Conservation (phyloP, 2,888 invertebrate genomes). For the Malthinus flaveolus region DNA sequence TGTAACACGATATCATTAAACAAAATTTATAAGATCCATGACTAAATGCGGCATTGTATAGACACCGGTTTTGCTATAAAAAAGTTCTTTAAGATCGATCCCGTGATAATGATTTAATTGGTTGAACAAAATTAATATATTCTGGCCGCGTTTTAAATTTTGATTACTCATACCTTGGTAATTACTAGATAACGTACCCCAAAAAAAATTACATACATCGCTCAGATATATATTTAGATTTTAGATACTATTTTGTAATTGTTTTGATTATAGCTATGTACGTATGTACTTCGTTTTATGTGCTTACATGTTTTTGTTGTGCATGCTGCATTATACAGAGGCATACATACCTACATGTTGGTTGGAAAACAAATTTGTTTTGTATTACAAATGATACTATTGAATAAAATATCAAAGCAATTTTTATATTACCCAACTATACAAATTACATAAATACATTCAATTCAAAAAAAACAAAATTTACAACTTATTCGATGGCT, state of each 20-base stretch:
- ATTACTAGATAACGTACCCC: conserved; percentile 11
- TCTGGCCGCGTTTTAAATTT: conserved; percentile 24
- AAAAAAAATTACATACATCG: background rate
- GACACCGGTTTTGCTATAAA: too few species aligned
- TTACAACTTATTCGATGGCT: too few species aligned
- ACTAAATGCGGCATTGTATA: too few species aligned
- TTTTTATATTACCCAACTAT: background rate
- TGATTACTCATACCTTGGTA: conserved; percentile 19
- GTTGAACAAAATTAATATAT: conserved; percentile 34
- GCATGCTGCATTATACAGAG: too few species aligned
- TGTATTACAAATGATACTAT: background rate
- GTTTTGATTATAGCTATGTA: background rate
- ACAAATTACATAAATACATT: too few species aligned
- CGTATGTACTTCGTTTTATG: background rate
- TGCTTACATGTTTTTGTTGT: too few species aligned
- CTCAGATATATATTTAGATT: conserved; percentile 3
- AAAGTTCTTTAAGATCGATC: conserved; percentile 10
- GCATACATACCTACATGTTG: too few species aligned
- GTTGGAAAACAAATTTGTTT: too few species aligned
- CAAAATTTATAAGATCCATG: too few species aligned
- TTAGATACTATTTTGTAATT: background rate
- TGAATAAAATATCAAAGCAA: background rate
- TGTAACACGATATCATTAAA: too few species aligned
- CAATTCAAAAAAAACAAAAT: too few species aligned
- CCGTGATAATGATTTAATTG: conserved; percentile 31